phyloP scores from a whole-genome alignment of 2,113 vertebrate genomes.

The Sapajus apella region DNA sequence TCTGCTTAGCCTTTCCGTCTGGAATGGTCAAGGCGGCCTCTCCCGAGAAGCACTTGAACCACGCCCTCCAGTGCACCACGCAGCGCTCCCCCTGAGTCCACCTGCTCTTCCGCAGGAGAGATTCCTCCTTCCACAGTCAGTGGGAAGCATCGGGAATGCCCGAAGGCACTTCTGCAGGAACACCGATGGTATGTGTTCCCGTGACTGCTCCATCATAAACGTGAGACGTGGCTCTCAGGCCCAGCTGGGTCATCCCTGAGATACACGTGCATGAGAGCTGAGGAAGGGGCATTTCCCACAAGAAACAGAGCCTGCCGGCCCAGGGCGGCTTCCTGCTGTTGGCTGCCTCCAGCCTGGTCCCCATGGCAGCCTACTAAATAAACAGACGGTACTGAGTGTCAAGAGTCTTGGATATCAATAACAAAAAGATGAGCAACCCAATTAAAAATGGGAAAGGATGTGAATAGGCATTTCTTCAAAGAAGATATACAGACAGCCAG shows the following conservation, averaged over 20 bases:
- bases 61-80: neutral
- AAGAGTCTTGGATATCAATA: neutral
- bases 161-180: neutral
- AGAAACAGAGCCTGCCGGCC: neutral
- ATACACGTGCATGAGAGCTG: neutral
- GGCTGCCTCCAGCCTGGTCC: neutral
- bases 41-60: neutral
- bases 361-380: neutral
- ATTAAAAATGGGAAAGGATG: neutral
- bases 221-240: rapidly evolving
- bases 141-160: neutral
- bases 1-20: neutral
- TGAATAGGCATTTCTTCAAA: neutral
- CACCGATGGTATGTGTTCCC: rapidly evolving
- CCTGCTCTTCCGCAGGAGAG: neutral
- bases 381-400: rapidly evolving
- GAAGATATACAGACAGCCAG: neutral
- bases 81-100: neutral
- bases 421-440: neutral
- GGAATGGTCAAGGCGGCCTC: neutral
- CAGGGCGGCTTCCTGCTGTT: neutral
- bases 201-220: rapidly evolving
- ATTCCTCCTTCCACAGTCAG: rapidly evolving
- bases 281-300: neutral
- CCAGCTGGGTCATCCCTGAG: too few species aligned